Conservation (phyloP, 1,140 invertebrate species). For the Lepidurus packardi region DNA sequence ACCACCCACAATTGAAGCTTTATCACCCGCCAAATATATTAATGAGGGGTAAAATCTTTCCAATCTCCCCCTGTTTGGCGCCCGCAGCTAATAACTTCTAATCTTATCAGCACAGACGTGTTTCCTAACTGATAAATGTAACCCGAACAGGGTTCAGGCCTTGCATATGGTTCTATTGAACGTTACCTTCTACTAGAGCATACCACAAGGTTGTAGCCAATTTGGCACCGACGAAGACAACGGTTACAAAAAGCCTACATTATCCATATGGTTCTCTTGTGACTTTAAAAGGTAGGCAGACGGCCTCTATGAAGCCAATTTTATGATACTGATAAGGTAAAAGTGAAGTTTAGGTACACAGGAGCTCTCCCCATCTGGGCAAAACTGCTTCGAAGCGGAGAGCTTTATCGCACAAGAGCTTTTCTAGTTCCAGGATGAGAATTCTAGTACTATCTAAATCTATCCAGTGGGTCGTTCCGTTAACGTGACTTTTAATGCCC, state of each 20-base stretch:
- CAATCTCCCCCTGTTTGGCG: neutral
- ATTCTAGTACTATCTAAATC: constrained; percentile 3
- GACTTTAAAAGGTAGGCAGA: neutral
- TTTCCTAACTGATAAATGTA: constrained; percentile 2
- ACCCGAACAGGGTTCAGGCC: neutral
- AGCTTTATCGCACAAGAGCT: neutral
- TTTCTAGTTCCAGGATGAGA: neutral
- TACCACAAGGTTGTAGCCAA: neutral
- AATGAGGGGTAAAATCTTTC: neutral
- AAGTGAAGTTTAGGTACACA: neutral
- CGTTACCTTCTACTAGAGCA: too few relatives aligned
- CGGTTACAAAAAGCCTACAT: neutral
- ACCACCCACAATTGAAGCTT: neutral
- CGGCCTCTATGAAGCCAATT: neutral
- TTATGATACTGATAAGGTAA: constrained; percentile 9
- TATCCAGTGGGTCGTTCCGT: neutral
- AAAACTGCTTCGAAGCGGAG: neutral
- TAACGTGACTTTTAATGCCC: constrained; percentile 17
- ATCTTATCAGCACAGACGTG: neutral
- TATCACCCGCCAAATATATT: neutral
- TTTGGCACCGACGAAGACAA: neutral
- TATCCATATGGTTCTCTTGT: neutral
- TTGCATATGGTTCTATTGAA: neutral
- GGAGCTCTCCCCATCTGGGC: neutral
- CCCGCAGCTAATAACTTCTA: neutral